Evolutionary conservation across 2,113 vertebrate genomes (phyloP), one percentile per base, ranked within the genome.

Genomic region (Tachysurus fulvidraco): DNA sequence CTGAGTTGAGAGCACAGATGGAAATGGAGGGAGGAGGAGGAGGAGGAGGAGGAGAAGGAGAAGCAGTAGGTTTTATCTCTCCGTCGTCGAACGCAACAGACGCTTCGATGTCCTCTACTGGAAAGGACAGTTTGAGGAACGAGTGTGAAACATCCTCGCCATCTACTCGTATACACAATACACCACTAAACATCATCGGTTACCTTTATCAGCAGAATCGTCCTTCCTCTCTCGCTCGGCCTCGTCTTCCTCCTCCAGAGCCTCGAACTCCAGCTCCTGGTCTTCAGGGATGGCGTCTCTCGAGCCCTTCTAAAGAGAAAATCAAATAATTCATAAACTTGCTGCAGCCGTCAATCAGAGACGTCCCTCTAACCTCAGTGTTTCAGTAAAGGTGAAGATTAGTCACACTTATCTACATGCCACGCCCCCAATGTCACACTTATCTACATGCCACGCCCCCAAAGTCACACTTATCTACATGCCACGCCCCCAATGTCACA

Each of bases 211-310:
- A 55, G n/a, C 36, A 41, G 52, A 50, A 57, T 36, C 50, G 7
- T 91, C 87, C 50, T 80, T 78, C 57, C 41, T 69, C 67, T 88
- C 89, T n/a, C 2, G 46, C 16, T 85, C 89, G 1, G 36, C 11
- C 17, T 94, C 94, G 2, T 95, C 94, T 4, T 95, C 95, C 1
- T 95, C 95, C 57, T 95, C 94, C 55, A 95, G 86, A 12, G 94
- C 93, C 82, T 94, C 94, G 86, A 96, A 96, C 46, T 94, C 95
- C 2, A 96, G 91, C 88, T 95, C 95, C 86, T 95, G 95, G 60
- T 96, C 95, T 88, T 96, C 95, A 0, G 89, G 89, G 83, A 94
- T 94, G 1, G 93, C 64, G n/a, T 96, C 95, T 88, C 95, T 95
- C 69, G 94, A 93, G n/a, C 90, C 91, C 85, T 96, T 96, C 95